phyloP scores from a whole-genome alignment of 30 jellyfish, hydroid and myxozoan species.

The Turritopsis dohrnii region DNA sequence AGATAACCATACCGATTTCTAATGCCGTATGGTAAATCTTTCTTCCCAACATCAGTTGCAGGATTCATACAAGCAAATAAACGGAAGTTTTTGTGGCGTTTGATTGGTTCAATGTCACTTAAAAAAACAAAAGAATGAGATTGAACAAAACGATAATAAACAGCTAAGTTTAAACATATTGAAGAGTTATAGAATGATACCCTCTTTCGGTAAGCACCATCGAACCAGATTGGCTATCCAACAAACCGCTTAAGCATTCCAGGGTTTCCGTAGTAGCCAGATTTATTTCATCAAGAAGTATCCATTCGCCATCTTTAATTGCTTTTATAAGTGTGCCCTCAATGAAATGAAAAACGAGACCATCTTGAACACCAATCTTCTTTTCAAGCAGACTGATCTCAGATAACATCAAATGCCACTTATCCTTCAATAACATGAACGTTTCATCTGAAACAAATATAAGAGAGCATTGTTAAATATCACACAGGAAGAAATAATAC shows the following conservation, averaged over 20 bases:
- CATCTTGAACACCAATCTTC: constrained; percentile 47
- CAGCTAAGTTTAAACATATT: background rate
- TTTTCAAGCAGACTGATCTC: constrained; percentile 45
- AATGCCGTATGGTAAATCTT: constrained; percentile 87
- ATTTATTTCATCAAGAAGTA: constrained; percentile 92
- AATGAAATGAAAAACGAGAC: constrained; percentile 63
- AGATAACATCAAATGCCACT: constrained; percentile 38
- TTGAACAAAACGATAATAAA: background rate
- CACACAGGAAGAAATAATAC: too few relatives aligned
- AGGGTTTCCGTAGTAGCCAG: constrained; percentile 92
- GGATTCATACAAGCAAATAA: constrained; percentile 99
- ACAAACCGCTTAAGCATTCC: constrained; percentile 73
- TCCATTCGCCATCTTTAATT: constrained; percentile 84
- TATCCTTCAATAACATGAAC: background rate
- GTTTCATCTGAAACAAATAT: background rate
- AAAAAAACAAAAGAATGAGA: background rate
- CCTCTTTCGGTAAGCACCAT: constrained; percentile 90
- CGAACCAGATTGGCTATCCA: constrained; percentile 89
- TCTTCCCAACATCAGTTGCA: constrained; percentile 98
- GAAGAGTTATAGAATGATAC: constrained; percentile 33
- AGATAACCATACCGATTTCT: constrained; percentile 67
- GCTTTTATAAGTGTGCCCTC: constrained; percentile 85
- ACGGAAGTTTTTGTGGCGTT: constrained; percentile 79
- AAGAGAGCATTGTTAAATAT: too few relatives aligned
- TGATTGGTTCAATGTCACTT: constrained; percentile 81